Evolutionary conservation across 1,140 invertebrate genomes (phyloP), one percentile per base, ranked within the genome.

Genomic region (Adoxophyes honmai): DNA sequence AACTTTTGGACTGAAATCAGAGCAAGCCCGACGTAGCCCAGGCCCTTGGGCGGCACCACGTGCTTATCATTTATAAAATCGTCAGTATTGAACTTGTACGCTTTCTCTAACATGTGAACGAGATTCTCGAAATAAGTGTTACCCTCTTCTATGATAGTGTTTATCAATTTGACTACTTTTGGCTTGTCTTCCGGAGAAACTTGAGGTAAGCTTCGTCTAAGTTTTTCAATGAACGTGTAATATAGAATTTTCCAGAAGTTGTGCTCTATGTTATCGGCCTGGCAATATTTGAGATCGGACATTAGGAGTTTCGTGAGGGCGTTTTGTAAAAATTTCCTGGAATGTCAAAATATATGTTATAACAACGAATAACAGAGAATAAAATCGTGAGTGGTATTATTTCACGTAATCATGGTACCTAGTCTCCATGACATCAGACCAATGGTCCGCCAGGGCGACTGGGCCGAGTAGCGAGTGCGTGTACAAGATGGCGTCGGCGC

Each of bases 181-280:
- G 93, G 91, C 59, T 92, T 92, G 38, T 90, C 88, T 11, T 89
- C 79, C 0, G 81, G 69, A 39, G 91, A 80, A 5, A 86, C 61
- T 73, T 86, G 90, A 8, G 91, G 74, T 72, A 94, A 91, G 42
- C 90, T 90, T 83, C 96, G 93, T 63, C 94, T 89, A 63, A 96
- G 86, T 54, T 94, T 90, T 85, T 98, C 96, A 61, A 98, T 97
- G 21, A 98, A 93, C 79, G 97, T 96, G 75, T 98, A 96, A 84
- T 96, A 98, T 0, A 96, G 89, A 57, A 97, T 92, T 81, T 98
- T 98, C 97, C 97, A 98, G 77, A 98, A 93, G 75, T 95, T 93
- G 72, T 96, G 94, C 73, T 98, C 97, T 4, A 97, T 92, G 80
- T 98, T 97, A 77, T 97, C 95, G 34, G 93, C 91, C 73, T 96